Conservation (phyloP, 2,797 vertebrate genomes). For the Channallabes apus region DNA sequence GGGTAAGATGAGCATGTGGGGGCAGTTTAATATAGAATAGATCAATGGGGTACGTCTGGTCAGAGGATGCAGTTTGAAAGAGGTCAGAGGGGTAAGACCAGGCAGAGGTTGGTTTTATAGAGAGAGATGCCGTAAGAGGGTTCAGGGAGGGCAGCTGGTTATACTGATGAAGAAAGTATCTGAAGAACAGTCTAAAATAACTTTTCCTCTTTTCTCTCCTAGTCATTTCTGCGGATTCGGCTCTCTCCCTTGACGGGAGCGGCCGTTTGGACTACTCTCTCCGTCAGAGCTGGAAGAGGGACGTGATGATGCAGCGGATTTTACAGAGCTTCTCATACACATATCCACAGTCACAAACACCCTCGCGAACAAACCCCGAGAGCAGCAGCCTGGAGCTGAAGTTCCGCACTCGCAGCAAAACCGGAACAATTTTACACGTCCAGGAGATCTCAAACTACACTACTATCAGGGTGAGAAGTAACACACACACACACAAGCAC, state of each 20-base stretch:
- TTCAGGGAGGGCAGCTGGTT: not conserved
- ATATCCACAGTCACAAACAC: conserved; percentile 18
- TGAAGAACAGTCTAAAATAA: not conserved
- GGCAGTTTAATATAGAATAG: not conserved
- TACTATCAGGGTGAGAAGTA: conserved; percentile 85
- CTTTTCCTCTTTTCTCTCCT: conserved; percentile 23
- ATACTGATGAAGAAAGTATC: not conserved
- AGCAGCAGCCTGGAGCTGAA: conserved; percentile 84
- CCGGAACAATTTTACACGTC: conserved; percentile 85
- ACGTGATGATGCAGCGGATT: conserved; percentile 76
- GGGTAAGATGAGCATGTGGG: not conserved
- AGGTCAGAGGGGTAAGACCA: not conserved
- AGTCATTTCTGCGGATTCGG: conserved; percentile 90
- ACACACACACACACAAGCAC: too few species aligned
- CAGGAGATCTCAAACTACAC: conserved; percentile 98
- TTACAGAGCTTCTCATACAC: conserved; percentile 56
- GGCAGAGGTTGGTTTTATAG: not conserved
- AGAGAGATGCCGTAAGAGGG: not conserved
- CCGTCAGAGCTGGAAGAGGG: conserved; percentile 84
- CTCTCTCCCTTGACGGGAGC: conserved; percentile 89
- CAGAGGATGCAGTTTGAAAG: not conserved
- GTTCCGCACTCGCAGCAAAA: conserved; percentile 93
- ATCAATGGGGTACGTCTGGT: too few species aligned
- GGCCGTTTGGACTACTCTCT: conserved; percentile 89
- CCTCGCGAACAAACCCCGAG: not conserved